Evolutionary conservation across 2,797 vertebrate species (phyloP).

Genomic region (Champsocephalus gunnari): DNA sequence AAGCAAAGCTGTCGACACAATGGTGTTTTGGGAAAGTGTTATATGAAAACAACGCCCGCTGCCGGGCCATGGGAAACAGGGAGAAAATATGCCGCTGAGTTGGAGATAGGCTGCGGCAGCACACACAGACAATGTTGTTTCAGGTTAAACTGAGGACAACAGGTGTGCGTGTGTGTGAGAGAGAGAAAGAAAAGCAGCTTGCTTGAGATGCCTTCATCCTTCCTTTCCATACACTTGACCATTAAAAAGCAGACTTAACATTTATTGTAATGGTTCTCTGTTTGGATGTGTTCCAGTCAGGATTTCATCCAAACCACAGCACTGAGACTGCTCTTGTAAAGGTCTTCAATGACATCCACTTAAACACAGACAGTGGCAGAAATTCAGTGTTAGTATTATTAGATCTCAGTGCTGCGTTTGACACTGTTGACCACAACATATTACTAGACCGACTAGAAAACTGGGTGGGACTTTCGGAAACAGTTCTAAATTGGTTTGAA

Average conservation of each 20-base stretch:
- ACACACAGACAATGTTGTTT: conserved; percentile 67
- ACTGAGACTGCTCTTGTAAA: no score
- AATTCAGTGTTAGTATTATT: no score
- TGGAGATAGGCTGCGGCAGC: conserved; percentile 45
- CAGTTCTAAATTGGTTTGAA: no score
- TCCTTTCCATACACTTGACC: conserved; percentile 26
- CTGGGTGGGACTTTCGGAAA: no score
- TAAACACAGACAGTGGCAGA: no score
- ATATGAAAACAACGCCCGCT: conserved; percentile 74
- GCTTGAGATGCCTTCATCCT: conserved; percentile 24
- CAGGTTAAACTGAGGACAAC: conserved; percentile 73
- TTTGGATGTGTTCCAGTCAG: no score
- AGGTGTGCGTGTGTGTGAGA: conserved; percentile 53
- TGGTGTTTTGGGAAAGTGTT: conserved; percentile 71
- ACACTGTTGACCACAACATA: no score
- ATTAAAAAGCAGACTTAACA: conserved; percentile 6
- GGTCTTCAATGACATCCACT: no score
- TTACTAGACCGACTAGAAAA: no score
- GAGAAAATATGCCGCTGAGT: conserved; percentile 62
- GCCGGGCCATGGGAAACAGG: conserved; percentile 72
- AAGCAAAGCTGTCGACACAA: conserved; percentile 74
- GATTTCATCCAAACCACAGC: no score
- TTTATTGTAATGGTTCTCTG: conserved; percentile 1
- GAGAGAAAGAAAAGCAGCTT: conserved; percentile 14
- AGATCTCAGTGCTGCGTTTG: no score